phyloP scores from a whole-genome alignment of 2,113 vertebrate genomes.

The Corythaeola cristata region DNA sequence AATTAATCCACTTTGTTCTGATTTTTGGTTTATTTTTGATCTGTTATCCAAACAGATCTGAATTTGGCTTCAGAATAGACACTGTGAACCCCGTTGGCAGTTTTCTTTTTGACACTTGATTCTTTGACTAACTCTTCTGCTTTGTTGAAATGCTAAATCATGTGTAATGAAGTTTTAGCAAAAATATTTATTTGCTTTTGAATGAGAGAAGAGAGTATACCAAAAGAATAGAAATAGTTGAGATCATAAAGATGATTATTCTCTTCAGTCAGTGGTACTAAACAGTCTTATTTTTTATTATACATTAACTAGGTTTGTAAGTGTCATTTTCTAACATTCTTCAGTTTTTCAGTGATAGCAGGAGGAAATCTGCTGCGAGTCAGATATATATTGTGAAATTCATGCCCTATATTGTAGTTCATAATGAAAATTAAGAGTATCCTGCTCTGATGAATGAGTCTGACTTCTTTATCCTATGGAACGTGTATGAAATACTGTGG shows the following conservation, averaged over 20 bases:
- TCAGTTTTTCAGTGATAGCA: neutral
- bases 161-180: neutral
- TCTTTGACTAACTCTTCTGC: neutral
- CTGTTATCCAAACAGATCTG: neutral
- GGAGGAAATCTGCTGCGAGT: neutral
- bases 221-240: neutral
- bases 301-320: neutral
- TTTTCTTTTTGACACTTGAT: neutral
- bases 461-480: neutral
- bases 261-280: neutral
- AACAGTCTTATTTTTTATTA: neutral
- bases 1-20: neutral
- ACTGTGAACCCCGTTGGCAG: neutral
- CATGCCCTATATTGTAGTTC: neutral
- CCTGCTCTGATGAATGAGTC: neutral
- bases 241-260: neutral
- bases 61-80: neutral
- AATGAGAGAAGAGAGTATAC: neutral
- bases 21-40: neutral
- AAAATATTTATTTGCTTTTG: neutral
- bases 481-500: neutral
- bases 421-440: neutral
- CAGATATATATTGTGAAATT: neutral
- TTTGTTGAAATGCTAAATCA: neutral
- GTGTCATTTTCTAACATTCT: neutral